Evolutionary conservation across 2,888 invertebrate genomes (phyloP), one percentile per base, ranked within the genome.

Genomic region (Apoda limacodes): DNA sequence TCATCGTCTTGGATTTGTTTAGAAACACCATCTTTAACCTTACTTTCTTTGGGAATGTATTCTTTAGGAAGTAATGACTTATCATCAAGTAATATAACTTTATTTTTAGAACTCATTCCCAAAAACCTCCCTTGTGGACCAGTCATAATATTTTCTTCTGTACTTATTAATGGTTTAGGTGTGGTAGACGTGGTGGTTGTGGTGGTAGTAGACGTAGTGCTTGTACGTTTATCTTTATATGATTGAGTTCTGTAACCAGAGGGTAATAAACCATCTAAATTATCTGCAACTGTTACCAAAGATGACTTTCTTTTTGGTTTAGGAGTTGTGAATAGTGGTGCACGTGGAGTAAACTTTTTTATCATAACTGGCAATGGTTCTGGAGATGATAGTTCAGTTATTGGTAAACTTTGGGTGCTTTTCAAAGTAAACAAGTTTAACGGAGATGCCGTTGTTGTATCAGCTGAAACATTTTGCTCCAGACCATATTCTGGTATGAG

Each of bases 291-390:
- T 7, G 71, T 74, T 2, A 82, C 82, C 25, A 80, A 54, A 25
- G 68, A 59, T 22, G 65, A 60, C 37, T 82, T 70, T 49, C 76
- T 60, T 43, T 56, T 75, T 10, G 82, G 75, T 42, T 74, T 80
- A 6, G 67, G 66, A 21, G 82, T 72, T 2, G 78, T 76, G 13
- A 74, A 70, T 25, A 66, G 67, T 32, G 60, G 61, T 15, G 75
- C 60, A 37, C 82, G 75, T 9, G 80, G 85, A 30, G 85, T 82
- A 49, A 88, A 89, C 60, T 87, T 88, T 32, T 86, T 83, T 6
- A 88, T 88, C 41, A 85, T 75, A 2, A 86, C 84, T 11, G 86
- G 85, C 23, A 82, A 74, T 32, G 85, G 84, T 35, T 76, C 81
- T 0, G 83, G 84, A n/a, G 83, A 64, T 15, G 83, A 82, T 60